Percentiles rank a stretch among this genome's conserved stretches.
phyloP scores from a whole-genome alignment of 2,113 vertebrate species.

The Cepphus grylle region DNA sequence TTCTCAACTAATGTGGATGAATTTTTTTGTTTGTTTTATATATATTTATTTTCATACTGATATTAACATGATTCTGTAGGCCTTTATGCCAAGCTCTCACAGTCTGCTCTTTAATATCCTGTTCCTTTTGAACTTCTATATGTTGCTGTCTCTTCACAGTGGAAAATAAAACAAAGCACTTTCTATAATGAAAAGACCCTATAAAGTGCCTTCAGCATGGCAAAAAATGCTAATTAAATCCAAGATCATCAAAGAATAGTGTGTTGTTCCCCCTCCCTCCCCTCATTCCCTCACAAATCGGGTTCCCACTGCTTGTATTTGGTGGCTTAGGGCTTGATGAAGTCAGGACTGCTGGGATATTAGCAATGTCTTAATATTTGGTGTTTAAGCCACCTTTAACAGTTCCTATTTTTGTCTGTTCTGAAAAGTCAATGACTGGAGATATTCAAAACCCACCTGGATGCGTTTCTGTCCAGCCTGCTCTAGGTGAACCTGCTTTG shows the following conservation, averaged over 20 bases:
- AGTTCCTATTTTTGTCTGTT: not conserved
- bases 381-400: not conserved
- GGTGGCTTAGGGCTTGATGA: not conserved
- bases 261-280: not conserved
- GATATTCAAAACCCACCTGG: too few relatives aligned
- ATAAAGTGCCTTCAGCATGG: not conserved
- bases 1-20: not conserved
- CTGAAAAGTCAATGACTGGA: not conserved
- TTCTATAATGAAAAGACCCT: not conserved
- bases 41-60: not conserved
- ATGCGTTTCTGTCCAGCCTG: too few relatives aligned
- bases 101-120: not conserved
- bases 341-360: not conserved
- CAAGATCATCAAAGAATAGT: not conserved
- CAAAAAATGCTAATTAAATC: not conserved
- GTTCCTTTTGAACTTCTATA: not conserved
- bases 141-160: not conserved
- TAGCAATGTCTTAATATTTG: not conserved
- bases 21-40: not conserved
- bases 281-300: not conserved
- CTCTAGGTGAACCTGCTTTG: too few relatives aligned
- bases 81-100: not conserved
- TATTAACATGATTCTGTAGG: not conserved
- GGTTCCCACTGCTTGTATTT: not conserved
- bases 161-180: not conserved